phyloP scores from a whole-genome alignment of 1,140 invertebrate genomes.

The Dermatophagoides farinae region DNA sequence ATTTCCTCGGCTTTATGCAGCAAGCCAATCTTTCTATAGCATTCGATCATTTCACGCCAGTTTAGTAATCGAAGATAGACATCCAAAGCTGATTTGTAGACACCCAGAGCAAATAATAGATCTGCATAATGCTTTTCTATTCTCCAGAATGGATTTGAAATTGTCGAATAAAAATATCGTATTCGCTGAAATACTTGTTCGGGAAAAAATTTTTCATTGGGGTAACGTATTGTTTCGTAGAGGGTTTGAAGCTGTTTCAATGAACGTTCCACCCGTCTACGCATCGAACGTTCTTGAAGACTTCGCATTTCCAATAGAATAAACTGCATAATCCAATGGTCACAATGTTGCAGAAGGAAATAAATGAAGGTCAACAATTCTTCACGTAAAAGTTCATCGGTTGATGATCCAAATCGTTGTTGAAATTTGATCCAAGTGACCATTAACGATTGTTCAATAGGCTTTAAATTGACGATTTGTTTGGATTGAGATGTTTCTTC shows the following conservation, averaged over 20 bases:
- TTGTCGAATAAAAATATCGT: slow-evolving; percentile 29
- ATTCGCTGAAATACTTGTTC: slow-evolving; percentile 28
- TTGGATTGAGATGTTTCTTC: slow-evolving; percentile 31
- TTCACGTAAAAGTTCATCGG: slow-evolving; percentile 51
- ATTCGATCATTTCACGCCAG: slow-evolving; percentile 84
- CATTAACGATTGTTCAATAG: slow-evolving; percentile 50
- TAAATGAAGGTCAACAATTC: slow-evolving; percentile 48
- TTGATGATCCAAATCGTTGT: slow-evolving; percentile 47
- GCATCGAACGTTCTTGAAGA: slow-evolving; percentile 46
- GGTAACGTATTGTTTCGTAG: slow-evolving; percentile 32
- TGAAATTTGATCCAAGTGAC: slow-evolving; percentile 42
- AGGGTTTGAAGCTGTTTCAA: slow-evolving; percentile 61
- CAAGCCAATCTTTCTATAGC: slow-evolving; percentile 42
- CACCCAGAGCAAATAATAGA: slow-evolving; percentile 52
- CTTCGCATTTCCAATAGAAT: slow-evolving; percentile 47
- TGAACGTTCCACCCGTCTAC: slow-evolving; percentile 58
- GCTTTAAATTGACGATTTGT: slow-evolving; percentile 35
- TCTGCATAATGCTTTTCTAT: slow-evolving; percentile 53
- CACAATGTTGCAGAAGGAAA: slow-evolving; percentile 25
- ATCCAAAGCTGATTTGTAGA: slow-evolving; percentile 63
- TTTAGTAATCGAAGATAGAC: slow-evolving; percentile 52
- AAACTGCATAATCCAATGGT: slow-evolving; percentile 41
- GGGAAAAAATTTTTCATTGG: slow-evolving; percentile 21
- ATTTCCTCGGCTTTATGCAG: slow-evolving; percentile 55
- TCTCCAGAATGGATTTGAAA: slow-evolving; percentile 45